Evolutionary conservation across 2,113 vertebrate species (phyloP).

Genomic region (Pleuronectes platessa): DNA sequence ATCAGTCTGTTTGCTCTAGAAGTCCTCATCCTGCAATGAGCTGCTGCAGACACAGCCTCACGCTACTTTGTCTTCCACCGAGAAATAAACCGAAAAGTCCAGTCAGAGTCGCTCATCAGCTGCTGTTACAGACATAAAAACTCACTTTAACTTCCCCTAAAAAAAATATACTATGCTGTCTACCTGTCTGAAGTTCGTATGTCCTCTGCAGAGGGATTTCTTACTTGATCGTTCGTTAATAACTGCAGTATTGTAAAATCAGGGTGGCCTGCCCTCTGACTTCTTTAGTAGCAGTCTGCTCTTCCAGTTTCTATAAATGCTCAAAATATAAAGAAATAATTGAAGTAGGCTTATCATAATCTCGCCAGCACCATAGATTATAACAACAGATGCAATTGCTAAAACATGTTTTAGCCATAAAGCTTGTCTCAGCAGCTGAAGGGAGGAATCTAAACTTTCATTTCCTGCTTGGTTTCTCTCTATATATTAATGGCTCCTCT

Average conservation of each 20-base stretch:
- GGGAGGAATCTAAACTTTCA: constrained; percentile 53
- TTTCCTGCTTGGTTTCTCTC: constrained; percentile 65
- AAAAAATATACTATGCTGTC: neutral
- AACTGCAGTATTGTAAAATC: constrained; percentile 1
- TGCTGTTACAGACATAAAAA: constrained; percentile 35
- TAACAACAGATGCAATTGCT: constrained; percentile 40
- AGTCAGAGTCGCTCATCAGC: constrained; percentile 40
- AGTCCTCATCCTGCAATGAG: constrained; percentile 21
- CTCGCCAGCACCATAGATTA: constrained; percentile 17
- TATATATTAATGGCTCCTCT: constrained; percentile 50
- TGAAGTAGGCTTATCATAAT: constrained; percentile 9
- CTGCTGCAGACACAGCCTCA: constrained; percentile 30
- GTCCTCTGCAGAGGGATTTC: neutral
- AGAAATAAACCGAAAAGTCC: constrained; percentile 49
- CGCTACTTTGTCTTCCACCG: constrained; percentile 52
- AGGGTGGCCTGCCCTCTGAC: constrained; percentile 20
- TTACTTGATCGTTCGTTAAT: constrained; percentile 16
- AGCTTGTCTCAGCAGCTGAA: constrained; percentile 42
- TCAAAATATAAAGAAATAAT: constrained; percentile 13
- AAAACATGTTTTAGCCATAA: constrained; percentile 42
- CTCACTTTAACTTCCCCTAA: constrained; percentile 34
- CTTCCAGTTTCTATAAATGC: neutral
- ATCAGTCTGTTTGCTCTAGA: neutral
- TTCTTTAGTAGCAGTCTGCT: neutral
- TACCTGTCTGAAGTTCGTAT: neutral